A percentile compares a stretch with the other conserved stretches of the same genome.
These are phyloP conservation scores for Platichthys stellatus DNA, from an alignment of 2,113 vertebrate genomes.

Conservation along the genomic window DNA sequence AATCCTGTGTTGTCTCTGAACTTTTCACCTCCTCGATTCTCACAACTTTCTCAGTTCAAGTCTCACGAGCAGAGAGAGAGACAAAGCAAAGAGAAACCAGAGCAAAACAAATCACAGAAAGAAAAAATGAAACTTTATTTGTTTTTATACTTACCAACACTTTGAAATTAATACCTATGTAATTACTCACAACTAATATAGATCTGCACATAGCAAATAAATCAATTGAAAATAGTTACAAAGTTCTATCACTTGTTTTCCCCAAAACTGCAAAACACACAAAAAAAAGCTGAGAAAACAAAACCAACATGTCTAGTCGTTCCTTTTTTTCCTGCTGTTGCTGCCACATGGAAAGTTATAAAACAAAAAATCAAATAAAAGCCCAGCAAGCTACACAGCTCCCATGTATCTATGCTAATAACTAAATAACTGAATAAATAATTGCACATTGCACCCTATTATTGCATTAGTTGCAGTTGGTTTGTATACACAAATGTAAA, in stretches of 20 bases:
- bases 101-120: slow-evolving; percentile 64
- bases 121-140: slow-evolving; percentile 80
- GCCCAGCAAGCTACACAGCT: slow-evolving; percentile 52
- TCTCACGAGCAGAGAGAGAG: too few species aligned
- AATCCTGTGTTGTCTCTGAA: neutral
- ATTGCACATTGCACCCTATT: slow-evolving; percentile 82
- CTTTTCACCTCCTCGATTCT: neutral
- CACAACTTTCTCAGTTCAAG: too few species aligned
- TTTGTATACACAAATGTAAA: slow-evolving; percentile 75
- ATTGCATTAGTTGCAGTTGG: slow-evolving; percentile 82
- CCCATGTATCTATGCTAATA: slow-evolving; percentile 55
- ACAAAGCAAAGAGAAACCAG: neutral
- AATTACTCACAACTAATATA: slow-evolving; percentile 82
- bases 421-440: slow-evolving; percentile 72
- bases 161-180: slow-evolving; percentile 78
- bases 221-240: slow-evolving; percentile 75
- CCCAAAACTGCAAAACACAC: slow-evolving; percentile 72
- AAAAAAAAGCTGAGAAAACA: slow-evolving; percentile 28
- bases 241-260: slow-evolving; percentile 62
- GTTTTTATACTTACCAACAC: slow-evolving; percentile 77
- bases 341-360: slow-evolving; percentile 51
- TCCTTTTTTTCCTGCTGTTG: slow-evolving; percentile 50
- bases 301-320: too few species aligned
- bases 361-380: slow-evolving; percentile 27
- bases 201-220: slow-evolving; percentile 80